Base-by-base conservation (phyloP, 2,797 vertebrate genomes). In the Sparus aurata region DNA sequence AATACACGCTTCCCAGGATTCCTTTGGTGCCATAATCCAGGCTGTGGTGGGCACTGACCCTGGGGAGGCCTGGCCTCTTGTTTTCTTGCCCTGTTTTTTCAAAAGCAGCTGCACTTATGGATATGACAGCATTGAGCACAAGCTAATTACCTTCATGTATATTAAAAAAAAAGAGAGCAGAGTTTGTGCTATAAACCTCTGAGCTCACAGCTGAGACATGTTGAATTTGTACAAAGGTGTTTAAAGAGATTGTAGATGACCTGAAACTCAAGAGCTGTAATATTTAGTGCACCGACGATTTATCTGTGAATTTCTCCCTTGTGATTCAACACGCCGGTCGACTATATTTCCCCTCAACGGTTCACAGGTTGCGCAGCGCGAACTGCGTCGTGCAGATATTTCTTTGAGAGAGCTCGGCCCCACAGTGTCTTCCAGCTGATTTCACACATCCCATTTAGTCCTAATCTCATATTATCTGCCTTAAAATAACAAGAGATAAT, bases 1-100 rank as follows among this genome's bases (percentile, higher is more conserved):
- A 97, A 95, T 95, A 95, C 94, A 97, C 95, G 95, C 96, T 96
- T 96, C 95, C 95, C 93, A 94, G 95, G 91, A 94, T 95, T 95
- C 94, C 95, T 97, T 97, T 95, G 95, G 95, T 95, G 92, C 95
- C 87, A 93, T 97, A 96, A 97, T 96, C 95, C 95, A 89, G 94
- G 94, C 93, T 92, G 90, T 83, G 94, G 93, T 93, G 94, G 94
- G 94, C 95, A 92, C 90, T 96, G 96, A 97, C 95, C 95, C 94
- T 92, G 94, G 94, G 95, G 94, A 95, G 88, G 93, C 91, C 93
- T 70, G 90, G 92, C 85, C 91, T 92, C 93, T 95, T 95, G 94
- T 96, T 94, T 96, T 95, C 91, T 93, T 95, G 93, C 93, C 90
- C 88, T 88, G 94, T 94, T 95, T 94, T 95, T 94, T 96, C 92